Base-by-base conservation (phyloP, 2,113 vertebrate genomes). In the Poecilia latipinna region DNA sequence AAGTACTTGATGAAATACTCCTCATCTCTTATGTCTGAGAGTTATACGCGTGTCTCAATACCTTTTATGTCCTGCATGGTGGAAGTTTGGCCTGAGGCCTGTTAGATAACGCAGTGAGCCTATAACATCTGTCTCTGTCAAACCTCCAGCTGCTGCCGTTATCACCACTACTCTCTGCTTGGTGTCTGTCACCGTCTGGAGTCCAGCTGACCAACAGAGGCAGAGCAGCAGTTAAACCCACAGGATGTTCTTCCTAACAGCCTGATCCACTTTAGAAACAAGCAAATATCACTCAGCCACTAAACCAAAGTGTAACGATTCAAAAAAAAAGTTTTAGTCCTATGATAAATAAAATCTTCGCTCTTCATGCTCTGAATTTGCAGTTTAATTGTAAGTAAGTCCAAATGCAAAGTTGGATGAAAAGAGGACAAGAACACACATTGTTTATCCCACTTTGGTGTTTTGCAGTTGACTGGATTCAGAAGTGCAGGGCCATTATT, bases 121-220 rank as follows among this genome's bases (percentile, higher is more conserved):
- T 74, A 77, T 74, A 77, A 60, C 86, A 89, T 89, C 83, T 83
- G 85, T 86, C 79, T 84, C 74, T 33, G 70, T 77, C 77, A 26
- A 78, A 64, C 86, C 74, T 77, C 68, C 5, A 60, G 60, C 74
- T 78, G 83, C 70, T 66, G 71, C 37, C 26, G 19, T 80, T 72
- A 70, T 32, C 83, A 69, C 68, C 0, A 71, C 24, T 7, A 35
- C 64, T 48, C 63, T 69, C 70, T 63, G 67, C 68, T 60, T 4
- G 61, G 51, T 78, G 69, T 84, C 84, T 75, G 87, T 89, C 19
- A 7, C 67, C 1, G 39, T 4, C 79, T 73, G 83, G 66, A 32
- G 62, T 77, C 37, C 77, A 74, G 71, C 67, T 71, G 80, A 77
- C 12, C 31, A 29, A 4, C 65, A 28, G 54, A 82, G 31, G 63